Percentiles rank a stretch among this genome's conserved stretches.
Evolutionary conservation across 2,113 vertebrate species (phyloP).

Genomic region (Scomber colias): DNA sequence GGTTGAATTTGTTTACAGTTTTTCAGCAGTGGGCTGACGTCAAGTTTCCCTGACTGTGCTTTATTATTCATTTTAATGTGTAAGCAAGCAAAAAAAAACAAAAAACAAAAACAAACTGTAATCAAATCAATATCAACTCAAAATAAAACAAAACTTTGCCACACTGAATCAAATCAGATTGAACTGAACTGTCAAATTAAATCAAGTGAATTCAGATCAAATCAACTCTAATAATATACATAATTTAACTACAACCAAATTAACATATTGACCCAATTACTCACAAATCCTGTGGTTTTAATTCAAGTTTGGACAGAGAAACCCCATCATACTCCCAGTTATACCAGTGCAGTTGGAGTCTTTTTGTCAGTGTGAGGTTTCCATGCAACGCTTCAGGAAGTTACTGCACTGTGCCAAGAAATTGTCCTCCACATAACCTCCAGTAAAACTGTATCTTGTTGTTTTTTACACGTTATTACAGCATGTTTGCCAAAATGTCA

Average conservation of each 20-base stretch:
- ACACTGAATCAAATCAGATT: not conserved
- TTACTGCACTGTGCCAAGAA: not conserved
- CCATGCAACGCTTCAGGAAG: not conserved
- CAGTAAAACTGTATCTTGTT: not conserved
- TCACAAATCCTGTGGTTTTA: too few species aligned
- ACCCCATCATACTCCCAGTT: too few species aligned
- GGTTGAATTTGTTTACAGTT: too few species aligned
- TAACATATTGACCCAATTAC: not conserved
- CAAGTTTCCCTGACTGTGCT: too few species aligned
- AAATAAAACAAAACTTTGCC: not conserved
- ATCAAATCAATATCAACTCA: conserved; percentile 53
- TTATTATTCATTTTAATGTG: too few species aligned
- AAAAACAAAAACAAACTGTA: too few species aligned
- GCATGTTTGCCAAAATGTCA: not conserved
- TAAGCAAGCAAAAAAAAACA: too few species aligned
- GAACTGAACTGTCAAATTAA: not conserved
- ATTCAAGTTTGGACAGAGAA: too few species aligned
- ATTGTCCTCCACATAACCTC: not conserved
- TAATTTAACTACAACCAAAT: not conserved
- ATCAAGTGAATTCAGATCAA: not conserved
- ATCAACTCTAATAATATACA: not conserved
- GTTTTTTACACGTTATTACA: not conserved
- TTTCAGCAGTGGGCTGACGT: too few species aligned
- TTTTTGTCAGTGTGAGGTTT: too few species aligned
- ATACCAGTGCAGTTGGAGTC: too few species aligned